A percentile compares a stretch with the other conserved stretches of the same genome.
These are phyloP conservation scores for Petrocephalus microphthalmus DNA, from an alignment of 2,113 vertebrate genomes.

Conservation along the genomic window DNA sequence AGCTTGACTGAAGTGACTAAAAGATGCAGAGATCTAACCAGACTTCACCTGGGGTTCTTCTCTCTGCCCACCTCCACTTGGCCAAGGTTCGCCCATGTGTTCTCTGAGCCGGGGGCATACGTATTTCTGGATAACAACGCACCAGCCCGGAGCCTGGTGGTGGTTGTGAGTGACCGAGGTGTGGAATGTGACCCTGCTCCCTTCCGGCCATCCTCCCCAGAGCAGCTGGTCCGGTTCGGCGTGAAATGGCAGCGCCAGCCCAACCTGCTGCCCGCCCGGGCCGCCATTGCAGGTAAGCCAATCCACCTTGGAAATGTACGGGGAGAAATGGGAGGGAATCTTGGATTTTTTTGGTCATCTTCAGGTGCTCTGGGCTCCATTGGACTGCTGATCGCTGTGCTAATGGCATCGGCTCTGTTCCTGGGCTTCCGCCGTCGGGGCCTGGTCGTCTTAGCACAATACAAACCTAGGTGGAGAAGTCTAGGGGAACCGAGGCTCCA, in stretches of 20 bases:
- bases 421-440: conserved; percentile 58
- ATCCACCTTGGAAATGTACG: background rate
- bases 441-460: conserved; percentile 52
- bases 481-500: conserved; percentile 66
- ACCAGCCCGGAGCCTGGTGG: conserved; percentile 65
- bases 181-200: conserved; percentile 58
- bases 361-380: conserved; percentile 63
- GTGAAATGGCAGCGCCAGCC: conserved; percentile 58
- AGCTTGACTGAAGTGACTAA: background rate
- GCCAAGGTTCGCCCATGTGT: conserved; percentile 81
- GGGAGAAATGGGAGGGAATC: background rate
- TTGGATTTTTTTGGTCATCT: background rate
- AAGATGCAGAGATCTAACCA: background rate
- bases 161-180: conserved; percentile 67
- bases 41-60: background rate
- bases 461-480: conserved; percentile 77
- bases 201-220: conserved; percentile 77
- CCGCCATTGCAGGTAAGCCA: conserved; percentile 64
- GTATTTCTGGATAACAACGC: conserved; percentile 71
- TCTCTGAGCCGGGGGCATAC: conserved; percentile 75
- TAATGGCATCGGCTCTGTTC: conserved; percentile 65
- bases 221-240: conserved; percentile 68
- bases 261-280: conserved; percentile 79
- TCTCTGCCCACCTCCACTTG: background rate
- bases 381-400: conserved; percentile 54